Evolutionary conservation across 2,113 vertebrate genomes (phyloP).

Genomic region (Sapayoa aenigma): DNA sequence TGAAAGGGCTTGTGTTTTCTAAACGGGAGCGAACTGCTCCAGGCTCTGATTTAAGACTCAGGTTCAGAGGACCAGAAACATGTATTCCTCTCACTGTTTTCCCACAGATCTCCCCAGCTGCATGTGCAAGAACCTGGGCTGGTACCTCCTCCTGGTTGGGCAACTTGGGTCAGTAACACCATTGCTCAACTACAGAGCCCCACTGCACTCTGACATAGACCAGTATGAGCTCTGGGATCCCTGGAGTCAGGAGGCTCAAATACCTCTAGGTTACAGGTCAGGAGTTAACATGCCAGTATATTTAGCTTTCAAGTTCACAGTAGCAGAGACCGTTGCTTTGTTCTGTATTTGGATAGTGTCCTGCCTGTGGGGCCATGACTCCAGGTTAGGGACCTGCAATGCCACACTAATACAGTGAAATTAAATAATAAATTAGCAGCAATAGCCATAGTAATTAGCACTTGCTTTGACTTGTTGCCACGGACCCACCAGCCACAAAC

Average conservation of each 20-base stretch:
- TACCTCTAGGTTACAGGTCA: not conserved
- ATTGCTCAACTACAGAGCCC: slow-evolving; percentile 7
- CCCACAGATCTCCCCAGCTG: not conserved
- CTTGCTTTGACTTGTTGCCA: slow-evolving; percentile 52
- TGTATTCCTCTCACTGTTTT: not conserved
- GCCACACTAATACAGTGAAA: slow-evolving; percentile 35
- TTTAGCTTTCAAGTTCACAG: not conserved
- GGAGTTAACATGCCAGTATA: not conserved
- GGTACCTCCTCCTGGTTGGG: not conserved
- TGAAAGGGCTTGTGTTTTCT: not conserved
- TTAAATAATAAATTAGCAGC: slow-evolving; percentile 60
- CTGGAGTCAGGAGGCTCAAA: not conserved
- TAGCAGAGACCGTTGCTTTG: slow-evolving; percentile 21
- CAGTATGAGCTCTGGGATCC: not conserved
- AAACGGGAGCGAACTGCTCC: not conserved
- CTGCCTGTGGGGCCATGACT: not conserved
- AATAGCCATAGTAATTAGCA: slow-evolving; percentile 40
- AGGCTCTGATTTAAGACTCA: not conserved
- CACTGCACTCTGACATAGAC: not conserved
- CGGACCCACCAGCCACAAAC: slow-evolving; percentile 54
- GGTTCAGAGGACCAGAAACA: not conserved
- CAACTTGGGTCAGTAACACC: slow-evolving; percentile 3
- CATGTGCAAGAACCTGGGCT: not conserved
- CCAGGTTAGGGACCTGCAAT: not conserved
- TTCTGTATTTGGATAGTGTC: not conserved